Percentiles rank a stretch among this genome's conserved stretches.
Evolutionary conservation across 2,888 invertebrate genomes (phyloP).

Genomic region (Strigamia transsilvanica): DNA sequence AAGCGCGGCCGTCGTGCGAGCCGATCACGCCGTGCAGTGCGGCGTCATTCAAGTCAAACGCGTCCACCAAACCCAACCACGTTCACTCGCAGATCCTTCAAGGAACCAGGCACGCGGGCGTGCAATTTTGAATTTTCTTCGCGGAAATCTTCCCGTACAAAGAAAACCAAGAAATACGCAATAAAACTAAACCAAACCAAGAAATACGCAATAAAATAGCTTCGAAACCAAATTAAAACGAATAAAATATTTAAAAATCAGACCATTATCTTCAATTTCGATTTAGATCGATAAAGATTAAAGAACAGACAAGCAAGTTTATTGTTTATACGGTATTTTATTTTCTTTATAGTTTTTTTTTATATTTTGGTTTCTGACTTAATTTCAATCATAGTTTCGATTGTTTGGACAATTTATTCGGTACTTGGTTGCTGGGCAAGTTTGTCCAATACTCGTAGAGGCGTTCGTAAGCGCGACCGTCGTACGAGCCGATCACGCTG

Average conservation of each 20-base stretch:
- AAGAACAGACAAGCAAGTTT: no score
- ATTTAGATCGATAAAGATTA: no score
- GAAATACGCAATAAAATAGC: background rate
- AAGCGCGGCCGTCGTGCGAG: conserved; percentile 84
- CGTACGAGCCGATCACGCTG: conserved; percentile 77
- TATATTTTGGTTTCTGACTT: no score
- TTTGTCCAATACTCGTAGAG: conserved; percentile 57
- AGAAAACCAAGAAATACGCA: background rate
- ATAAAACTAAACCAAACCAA: no score
- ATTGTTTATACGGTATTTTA: no score
- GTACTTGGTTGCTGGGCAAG: conserved; percentile 20
- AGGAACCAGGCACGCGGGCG: background rate
- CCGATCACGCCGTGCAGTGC: conserved; percentile 76
- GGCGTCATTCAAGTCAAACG: conserved; percentile 85
- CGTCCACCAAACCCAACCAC: conserved; percentile 90
- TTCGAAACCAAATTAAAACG: no score
- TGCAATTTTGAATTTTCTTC: background rate
- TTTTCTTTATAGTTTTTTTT: no score
- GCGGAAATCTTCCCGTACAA: background rate
- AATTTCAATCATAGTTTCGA: no score
- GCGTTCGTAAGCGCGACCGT: conserved; percentile 81
- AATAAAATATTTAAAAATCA: no score
- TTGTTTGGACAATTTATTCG: no score
- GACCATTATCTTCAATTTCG: no score
- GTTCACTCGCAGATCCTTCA: conserved; percentile 75